Evolutionary conservation across 1,140 invertebrate genomes (phyloP).

Genomic region (Globodera rostochiensis): DNA sequence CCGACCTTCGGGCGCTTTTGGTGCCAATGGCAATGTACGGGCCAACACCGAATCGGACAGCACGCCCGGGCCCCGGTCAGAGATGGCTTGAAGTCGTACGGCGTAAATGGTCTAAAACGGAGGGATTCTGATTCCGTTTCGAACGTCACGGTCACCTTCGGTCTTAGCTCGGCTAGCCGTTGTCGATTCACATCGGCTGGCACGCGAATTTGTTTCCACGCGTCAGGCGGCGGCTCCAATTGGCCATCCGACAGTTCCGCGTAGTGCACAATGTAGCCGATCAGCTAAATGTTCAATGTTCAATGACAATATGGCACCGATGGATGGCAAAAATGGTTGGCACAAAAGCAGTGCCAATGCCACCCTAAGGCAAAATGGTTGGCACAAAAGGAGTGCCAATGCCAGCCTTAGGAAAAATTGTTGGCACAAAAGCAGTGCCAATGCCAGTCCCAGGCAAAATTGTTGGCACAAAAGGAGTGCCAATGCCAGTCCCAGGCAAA

Average conservation of each 20-base stretch:
- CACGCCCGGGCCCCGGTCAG: conserved; percentile 61
- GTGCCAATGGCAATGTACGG: conserved; percentile 55
- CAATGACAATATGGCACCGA: too few species aligned
- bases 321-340: too few species aligned
- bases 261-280: conserved; percentile 59
- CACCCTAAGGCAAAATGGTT: too few species aligned
- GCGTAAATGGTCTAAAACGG: conserved; percentile 50
- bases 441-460: too few species aligned
- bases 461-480: too few species aligned
- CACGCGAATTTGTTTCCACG: conserved; percentile 13
- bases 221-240: conserved; percentile 2
- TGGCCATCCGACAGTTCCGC: conserved; percentile 49
- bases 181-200: conserved; percentile 8
- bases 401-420: too few species aligned
- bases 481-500: too few species aligned
- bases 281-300: conserved; percentile 14
- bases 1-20: conserved; percentile 39
- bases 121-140: not conserved
- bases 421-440: too few species aligned
- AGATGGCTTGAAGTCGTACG: conserved; percentile 60
- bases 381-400: not conserved
- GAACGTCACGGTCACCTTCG: not conserved
- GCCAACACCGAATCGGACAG: conserved; percentile 41
- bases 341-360: too few species aligned
- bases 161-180: not conserved